Percentiles rank a stretch among this genome's conserved stretches.
Conservation (phyloP, 2,797 vertebrate genomes). For the Triplophysa bombifrons region DNA sequence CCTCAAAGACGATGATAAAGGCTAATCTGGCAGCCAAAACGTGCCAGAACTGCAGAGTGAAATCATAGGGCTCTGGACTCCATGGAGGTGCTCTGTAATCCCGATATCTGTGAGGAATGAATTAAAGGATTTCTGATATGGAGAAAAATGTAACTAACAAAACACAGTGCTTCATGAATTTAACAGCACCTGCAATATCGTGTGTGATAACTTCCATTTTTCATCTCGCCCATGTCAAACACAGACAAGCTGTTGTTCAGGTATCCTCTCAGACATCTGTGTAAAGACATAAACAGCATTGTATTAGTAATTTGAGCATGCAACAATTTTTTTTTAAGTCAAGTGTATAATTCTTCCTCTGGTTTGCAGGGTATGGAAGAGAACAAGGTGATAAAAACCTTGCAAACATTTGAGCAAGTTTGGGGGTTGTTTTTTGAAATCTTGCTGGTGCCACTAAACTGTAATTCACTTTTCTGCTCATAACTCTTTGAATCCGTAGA, state of each 20-base stretch:
- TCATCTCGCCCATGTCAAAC: slow-evolving; percentile 87
- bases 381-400: neutral
- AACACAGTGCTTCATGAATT: neutral
- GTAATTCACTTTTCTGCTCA: neutral
- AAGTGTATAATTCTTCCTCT: neutral
- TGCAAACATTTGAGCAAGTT: neutral
- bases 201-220: slow-evolving; percentile 76
- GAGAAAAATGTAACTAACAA: neutral
- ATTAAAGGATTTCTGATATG: slow-evolving; percentile 1
- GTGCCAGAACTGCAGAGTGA: slow-evolving; percentile 98
- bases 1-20: slow-evolving; percentile 99
- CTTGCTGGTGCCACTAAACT: neutral
- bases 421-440: too few relatives aligned
- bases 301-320: neutral
- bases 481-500: too few relatives aligned
- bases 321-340: neutral
- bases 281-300: slow-evolving; percentile 41
- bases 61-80: slow-evolving; percentile 90
- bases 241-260: slow-evolving; percentile 96
- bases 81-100: slow-evolving; percentile 95
- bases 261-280: slow-evolving; percentile 92
- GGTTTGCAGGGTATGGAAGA: neutral
- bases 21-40: slow-evolving; percentile 94
- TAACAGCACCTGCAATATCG: slow-evolving; percentile 85
- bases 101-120: slow-evolving; percentile 81